A percentile compares a stretch with the other conserved stretches of the same genome.
These are phyloP conservation scores for Acridotheres tristis DNA, from an alignment of 2,797 vertebrate species.

Conservation along the genomic window DNA sequence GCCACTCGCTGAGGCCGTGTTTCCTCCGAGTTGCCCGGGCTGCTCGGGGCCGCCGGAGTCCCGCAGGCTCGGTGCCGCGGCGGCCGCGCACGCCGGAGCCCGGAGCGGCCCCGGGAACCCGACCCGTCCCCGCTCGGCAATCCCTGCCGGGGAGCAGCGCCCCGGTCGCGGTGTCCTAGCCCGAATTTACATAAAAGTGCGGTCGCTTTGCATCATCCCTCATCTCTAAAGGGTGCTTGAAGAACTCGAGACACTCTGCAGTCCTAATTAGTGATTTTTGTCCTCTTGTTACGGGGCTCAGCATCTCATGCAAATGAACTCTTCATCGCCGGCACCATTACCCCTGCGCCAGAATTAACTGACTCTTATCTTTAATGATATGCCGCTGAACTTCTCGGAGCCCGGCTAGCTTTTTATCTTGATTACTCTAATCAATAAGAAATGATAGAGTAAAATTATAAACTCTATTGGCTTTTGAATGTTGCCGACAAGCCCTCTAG, in stretches of 20 bases:
- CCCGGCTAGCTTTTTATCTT: slow-evolving; percentile 85
- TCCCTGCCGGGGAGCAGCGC: neutral
- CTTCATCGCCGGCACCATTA: slow-evolving; percentile 85
- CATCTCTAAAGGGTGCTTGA: slow-evolving; percentile 85
- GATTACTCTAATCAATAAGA: slow-evolving; percentile 91
- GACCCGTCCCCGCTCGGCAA: neutral
- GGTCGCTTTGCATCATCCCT: slow-evolving; percentile 66
- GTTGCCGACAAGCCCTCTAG: slow-evolving; percentile 83
- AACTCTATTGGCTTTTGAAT: slow-evolving; percentile 87
- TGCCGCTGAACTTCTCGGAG: slow-evolving; percentile 83
- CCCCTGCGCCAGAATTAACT: slow-evolving; percentile 86
- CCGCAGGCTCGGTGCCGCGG: neutral
- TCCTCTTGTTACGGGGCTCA: slow-evolving; percentile 88
- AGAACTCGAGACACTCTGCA: slow-evolving; percentile 82
- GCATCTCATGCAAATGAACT: slow-evolving; percentile 93
- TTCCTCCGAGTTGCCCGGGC: neutral
- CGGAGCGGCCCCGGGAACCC: neutral
- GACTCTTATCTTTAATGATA: slow-evolving; percentile 91
- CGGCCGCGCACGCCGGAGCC: neutral
- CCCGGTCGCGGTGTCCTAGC: slow-evolving; percentile 40
- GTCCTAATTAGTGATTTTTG: slow-evolving; percentile 97
- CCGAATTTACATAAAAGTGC: slow-evolving; percentile 75
- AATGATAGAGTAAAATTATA: slow-evolving; percentile 86
- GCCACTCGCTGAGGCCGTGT: rapidly evolving
- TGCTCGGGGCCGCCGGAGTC: neutral